A percentile compares a stretch with the other conserved stretches of the same genome.
These are phyloP conservation scores for Pectinophora gossypiella DNA, from an alignment of 1,140 invertebrate species.

Conservation along the genomic window DNA sequence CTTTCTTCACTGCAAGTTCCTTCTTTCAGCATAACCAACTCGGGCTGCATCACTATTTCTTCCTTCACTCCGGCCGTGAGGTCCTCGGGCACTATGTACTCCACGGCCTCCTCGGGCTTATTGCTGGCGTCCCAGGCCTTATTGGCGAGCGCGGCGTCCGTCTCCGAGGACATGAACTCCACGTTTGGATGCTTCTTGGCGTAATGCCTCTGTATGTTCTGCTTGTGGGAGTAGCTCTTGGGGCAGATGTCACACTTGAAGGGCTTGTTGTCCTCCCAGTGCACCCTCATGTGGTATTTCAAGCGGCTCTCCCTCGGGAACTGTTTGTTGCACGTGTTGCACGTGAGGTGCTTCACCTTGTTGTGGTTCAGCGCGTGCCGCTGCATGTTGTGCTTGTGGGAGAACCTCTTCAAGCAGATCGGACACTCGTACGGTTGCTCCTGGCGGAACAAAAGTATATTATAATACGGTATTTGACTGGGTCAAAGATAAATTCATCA, in stretches of 20 bases:
- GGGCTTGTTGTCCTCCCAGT: slow-evolving; percentile 88
- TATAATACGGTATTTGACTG: too few relatives aligned
- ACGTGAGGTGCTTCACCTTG: slow-evolving; percentile 89
- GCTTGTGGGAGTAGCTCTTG: slow-evolving; percentile 89
- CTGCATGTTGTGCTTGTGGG: slow-evolving; percentile 86
- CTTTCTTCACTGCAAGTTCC: too few relatives aligned
- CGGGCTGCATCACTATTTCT: too few relatives aligned
- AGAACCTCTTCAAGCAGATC: slow-evolving; percentile 88
- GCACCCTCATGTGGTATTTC: slow-evolving; percentile 88
- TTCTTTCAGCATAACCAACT: too few relatives aligned
- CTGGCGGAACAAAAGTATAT: too few relatives aligned
- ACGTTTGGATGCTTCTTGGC: slow-evolving; percentile 40
- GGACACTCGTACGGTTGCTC: slow-evolving; percentile 92
- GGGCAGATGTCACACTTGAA: slow-evolving; percentile 94
- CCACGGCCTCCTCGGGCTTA: too few relatives aligned
- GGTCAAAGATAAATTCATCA: too few relatives aligned
- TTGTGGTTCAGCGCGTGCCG: slow-evolving; percentile 87
- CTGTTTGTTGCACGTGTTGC: slow-evolving; percentile 89
- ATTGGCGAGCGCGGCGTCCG: slow-evolving; percentile 41
- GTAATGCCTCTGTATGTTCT: slow-evolving; percentile 49
- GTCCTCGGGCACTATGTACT: too few relatives aligned
- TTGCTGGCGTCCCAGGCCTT: slow-evolving; percentile 40
- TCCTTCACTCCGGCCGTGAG: too few relatives aligned
- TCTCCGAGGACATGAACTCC: slow-evolving; percentile 29
- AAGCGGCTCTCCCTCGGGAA: slow-evolving; percentile 86